Evolutionary conservation across 2,113 vertebrate genomes (phyloP).

Genomic region (Pelecanus crispus): DNA sequence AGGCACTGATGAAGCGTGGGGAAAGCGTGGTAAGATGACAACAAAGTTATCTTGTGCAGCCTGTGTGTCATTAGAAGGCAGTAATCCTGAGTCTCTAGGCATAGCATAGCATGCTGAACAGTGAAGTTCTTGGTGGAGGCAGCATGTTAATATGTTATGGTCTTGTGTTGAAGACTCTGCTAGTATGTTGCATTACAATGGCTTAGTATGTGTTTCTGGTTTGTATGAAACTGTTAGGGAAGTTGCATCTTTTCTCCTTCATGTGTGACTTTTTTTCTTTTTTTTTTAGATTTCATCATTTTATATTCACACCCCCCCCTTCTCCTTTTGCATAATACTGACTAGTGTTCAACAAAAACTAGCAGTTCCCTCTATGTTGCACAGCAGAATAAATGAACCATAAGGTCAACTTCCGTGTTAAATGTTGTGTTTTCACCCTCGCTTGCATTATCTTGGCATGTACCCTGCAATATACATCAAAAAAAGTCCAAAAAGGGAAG

Average conservation of each 20-base stretch:
- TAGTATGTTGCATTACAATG: background rate
- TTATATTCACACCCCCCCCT: background rate
- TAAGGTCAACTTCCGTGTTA: background rate
- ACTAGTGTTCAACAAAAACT: background rate
- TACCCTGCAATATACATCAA: background rate
- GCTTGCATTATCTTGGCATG: background rate
- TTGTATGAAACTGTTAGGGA: background rate
- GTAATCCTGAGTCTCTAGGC: background rate
- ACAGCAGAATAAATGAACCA: background rate
- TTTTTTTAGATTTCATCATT: background rate
- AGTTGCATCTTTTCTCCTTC: background rate
- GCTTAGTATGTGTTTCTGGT: background rate
- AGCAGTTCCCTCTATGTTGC: background rate
- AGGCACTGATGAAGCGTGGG: background rate
- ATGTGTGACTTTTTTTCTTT: background rate
- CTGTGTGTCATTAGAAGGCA: background rate
- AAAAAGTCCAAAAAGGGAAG: background rate
- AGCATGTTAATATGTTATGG: background rate
- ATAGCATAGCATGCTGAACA: background rate
- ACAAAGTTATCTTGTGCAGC: rapidly evolving
- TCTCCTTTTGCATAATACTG: background rate
- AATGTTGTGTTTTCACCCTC: background rate
- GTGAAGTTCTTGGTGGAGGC: background rate
- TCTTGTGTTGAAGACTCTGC: background rate
- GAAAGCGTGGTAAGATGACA: background rate